phyloP scores from a whole-genome alignment of 2,113 vertebrate genomes.

The Macaca nemestrina region DNA sequence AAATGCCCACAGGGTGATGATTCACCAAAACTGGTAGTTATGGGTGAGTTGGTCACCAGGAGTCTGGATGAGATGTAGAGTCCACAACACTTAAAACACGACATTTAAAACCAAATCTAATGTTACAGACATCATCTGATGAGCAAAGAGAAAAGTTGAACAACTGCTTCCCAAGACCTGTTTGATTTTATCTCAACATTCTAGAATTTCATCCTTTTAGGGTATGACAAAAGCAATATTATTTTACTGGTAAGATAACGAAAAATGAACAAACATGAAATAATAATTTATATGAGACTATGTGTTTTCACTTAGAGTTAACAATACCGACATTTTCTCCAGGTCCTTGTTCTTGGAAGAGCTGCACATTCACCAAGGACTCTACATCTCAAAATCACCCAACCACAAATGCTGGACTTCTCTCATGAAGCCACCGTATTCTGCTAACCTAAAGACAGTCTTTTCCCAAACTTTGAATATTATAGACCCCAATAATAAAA shows the following conservation, averaged over 20 bases:
- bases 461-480: not conserved
- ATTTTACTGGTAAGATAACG: not conserved
- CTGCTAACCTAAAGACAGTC: not conserved
- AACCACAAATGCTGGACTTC: not conserved
- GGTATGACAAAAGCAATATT: not conserved
- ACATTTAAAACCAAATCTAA: not conserved
- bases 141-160: not conserved
- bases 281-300: not conserved
- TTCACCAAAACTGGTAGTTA: not conserved
- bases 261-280: not conserved
- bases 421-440: not conserved
- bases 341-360: not conserved
- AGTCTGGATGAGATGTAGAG: not conserved
- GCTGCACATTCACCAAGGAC: not conserved
- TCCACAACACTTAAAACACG: not conserved
- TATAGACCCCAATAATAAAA: slow-evolving; percentile 16
- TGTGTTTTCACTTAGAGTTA: not conserved
- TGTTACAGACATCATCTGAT: not conserved
- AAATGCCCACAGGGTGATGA: not conserved
- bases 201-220: not conserved
- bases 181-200: slow-evolving; percentile 12
- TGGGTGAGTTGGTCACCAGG: not conserved
- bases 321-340: not conserved
- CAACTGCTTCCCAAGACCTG: not conserved
- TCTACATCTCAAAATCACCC: not conserved